Conservation (phyloP, 53 echinoderm and acorn worm species). For the Actinopyga echinites region DNA sequence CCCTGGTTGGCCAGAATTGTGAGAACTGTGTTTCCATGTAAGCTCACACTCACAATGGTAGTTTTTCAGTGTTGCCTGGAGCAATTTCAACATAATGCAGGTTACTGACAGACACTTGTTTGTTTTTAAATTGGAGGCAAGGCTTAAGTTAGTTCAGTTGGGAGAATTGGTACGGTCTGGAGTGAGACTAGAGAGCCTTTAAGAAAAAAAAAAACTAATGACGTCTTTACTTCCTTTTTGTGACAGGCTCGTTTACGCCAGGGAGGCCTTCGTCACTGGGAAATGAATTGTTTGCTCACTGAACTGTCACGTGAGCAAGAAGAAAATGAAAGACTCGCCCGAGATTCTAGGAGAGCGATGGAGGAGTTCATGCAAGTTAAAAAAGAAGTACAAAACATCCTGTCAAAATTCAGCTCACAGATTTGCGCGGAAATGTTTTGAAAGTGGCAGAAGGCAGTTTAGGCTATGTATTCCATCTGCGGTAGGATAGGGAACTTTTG, state of each 20-base stretch:
- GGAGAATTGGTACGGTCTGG: no score
- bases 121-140: no score
- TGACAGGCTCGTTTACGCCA: slow-evolving; percentile 3
- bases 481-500: no score
- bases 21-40: no score
- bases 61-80: no score
- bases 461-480: background rate
- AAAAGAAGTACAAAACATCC: background rate
- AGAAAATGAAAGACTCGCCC: background rate
- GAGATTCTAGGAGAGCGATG: slow-evolving; percentile 11
- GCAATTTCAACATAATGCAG: no score
- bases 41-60: no score
- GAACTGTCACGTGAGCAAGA: slow-evolving; percentile 6
- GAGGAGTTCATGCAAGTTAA: slow-evolving; percentile 3
- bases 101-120: no score
- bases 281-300: slow-evolving; percentile 17
- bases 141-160: no score
- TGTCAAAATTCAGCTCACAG: background rate
- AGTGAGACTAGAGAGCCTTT: no score
- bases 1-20: no score
- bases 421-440: background rate
- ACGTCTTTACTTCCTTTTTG: background rate
- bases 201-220: no score
- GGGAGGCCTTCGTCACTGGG: background rate
- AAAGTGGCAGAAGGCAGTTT: background rate